Conservation (phyloP, 2,888 invertebrate species). For the Lordiphosa fenestrarum region DNA sequence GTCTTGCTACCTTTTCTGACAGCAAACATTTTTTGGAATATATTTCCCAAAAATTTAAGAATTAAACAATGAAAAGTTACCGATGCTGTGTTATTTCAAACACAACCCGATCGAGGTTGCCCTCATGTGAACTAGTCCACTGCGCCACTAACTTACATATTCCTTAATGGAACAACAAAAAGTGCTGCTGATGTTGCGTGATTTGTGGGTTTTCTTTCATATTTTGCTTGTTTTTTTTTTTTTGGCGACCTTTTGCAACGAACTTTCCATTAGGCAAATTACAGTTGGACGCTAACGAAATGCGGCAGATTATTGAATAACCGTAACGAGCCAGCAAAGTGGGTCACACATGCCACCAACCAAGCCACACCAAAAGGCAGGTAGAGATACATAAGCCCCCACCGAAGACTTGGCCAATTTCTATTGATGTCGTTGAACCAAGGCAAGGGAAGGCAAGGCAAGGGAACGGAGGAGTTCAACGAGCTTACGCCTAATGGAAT, state of each 20-base stretch:
- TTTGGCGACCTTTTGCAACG: slow-evolving; percentile 29
- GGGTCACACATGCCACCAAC: slow-evolving; percentile 32
- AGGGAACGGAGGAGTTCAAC: slow-evolving; percentile 35
- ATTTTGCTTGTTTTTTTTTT: not conserved
- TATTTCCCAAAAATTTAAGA: too few relatives aligned
- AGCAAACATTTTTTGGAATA: too few relatives aligned
- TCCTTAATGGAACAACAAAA: not conserved
- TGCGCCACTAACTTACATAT: slow-evolving; percentile 51
- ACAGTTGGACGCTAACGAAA: slow-evolving; percentile 38
- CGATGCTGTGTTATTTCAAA: too few relatives aligned
- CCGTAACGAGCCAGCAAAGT: slow-evolving; percentile 30
- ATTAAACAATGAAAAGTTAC: too few relatives aligned
- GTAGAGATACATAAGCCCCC: slow-evolving; percentile 1
- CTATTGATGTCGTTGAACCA: slow-evolving; percentile 55
- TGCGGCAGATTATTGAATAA: slow-evolving; percentile 65
- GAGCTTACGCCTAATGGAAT: slow-evolving; percentile 65
- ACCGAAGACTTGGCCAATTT: slow-evolving; percentile 3
- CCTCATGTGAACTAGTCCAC: slow-evolving; percentile 17
- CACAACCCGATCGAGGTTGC: not conserved
- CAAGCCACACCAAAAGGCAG: slow-evolving; percentile 3
- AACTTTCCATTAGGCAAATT: slow-evolving; percentile 67
- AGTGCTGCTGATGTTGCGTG: slow-evolving; percentile 51
- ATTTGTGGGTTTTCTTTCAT: slow-evolving; percentile 25
- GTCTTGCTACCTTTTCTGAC: too few relatives aligned
- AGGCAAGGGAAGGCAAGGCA: slow-evolving; percentile 14